Evolutionary conservation across 1,140 invertebrate species (phyloP).

Genomic region (Hyles vespertilio): DNA sequence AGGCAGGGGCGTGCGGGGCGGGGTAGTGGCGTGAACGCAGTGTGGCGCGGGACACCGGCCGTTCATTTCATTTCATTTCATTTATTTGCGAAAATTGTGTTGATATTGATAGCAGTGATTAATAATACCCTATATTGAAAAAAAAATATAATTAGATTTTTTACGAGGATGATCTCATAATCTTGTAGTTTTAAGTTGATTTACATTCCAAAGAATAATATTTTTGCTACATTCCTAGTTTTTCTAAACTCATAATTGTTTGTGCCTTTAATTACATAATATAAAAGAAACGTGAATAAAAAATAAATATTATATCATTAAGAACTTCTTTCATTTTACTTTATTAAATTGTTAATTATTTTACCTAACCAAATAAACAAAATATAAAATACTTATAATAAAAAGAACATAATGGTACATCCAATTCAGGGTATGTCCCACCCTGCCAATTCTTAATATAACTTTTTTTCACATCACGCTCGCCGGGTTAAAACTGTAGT

Average conservation of each 20-base stretch:
- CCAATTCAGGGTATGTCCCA: conserved; percentile 4
- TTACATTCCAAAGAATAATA: conserved; percentile 8
- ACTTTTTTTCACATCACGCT: conserved; percentile 7
- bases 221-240: conserved; percentile 1
- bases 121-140: conserved; percentile 3
- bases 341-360: conserved; percentile 3
- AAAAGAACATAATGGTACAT: not conserved
- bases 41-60: conserved; percentile 5
- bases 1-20: conserved; percentile 11
- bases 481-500: conserved; percentile 8
- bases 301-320: conserved; percentile 4
- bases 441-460: conserved; percentile 8
- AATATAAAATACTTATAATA: conserved; percentile 2
- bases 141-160: not conserved
- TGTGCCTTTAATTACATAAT: not conserved
- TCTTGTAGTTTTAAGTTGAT: conserved; percentile 5
- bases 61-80: conserved; percentile 1
- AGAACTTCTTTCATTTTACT: conserved; percentile 2
- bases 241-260: not conserved
- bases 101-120: conserved; percentile 14
- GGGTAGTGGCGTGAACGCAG: conserved; percentile 14
- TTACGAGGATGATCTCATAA: not conserved
- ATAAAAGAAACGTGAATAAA: conserved; percentile 1
- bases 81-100: conserved; percentile 20
- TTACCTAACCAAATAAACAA: conserved; percentile 4